Conservation (phyloP, 2,888 invertebrate genomes). For the Parnassius orleans region DNA sequence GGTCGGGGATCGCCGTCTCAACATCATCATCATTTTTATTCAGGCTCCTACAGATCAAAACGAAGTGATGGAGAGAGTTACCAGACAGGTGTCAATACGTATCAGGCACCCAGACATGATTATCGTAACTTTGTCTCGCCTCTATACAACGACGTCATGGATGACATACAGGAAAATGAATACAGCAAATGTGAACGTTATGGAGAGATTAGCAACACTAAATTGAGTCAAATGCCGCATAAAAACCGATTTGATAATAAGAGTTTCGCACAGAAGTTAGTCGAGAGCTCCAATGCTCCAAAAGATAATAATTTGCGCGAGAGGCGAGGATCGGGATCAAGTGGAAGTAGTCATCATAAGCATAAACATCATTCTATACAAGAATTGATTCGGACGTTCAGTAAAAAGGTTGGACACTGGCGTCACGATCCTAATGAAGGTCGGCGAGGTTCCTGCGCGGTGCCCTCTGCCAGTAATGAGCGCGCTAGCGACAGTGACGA, state of each 20-base stretch:
- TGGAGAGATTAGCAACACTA: slow-evolving; percentile 70
- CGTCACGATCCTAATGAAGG: slow-evolving; percentile 80
- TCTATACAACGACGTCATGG: slow-evolving; percentile 69
- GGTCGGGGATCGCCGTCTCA: slow-evolving; percentile 45
- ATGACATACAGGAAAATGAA: slow-evolving; percentile 74
- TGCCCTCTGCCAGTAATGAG: slow-evolving; percentile 73
- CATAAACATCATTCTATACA: slow-evolving; percentile 87
- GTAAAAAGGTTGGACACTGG: slow-evolving; percentile 88
- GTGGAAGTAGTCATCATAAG: slow-evolving; percentile 49
- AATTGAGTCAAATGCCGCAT: slow-evolving; percentile 49
- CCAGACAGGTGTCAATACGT: slow-evolving; percentile 51
- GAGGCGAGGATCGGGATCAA: slow-evolving; percentile 64
- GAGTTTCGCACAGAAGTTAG: slow-evolving; percentile 68
- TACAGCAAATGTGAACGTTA: slow-evolving; percentile 74
- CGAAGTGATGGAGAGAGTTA: slow-evolving; percentile 60
- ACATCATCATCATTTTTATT: slow-evolving; percentile 43
- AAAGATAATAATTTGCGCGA: slow-evolving; percentile 49
- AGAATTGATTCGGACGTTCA: slow-evolving; percentile 87
- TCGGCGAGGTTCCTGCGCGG: slow-evolving; percentile 65
- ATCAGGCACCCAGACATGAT: slow-evolving; percentile 56
- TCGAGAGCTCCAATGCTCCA: slow-evolving; percentile 48
- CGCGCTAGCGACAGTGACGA: slow-evolving; percentile 79
- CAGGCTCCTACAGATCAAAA: slow-evolving; percentile 49
- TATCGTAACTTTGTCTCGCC: slow-evolving; percentile 73
- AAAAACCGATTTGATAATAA: slow-evolving; percentile 64